Base-by-base conservation (phyloP, 2,797 vertebrate genomes). In the Monodelphis domestica region DNA sequence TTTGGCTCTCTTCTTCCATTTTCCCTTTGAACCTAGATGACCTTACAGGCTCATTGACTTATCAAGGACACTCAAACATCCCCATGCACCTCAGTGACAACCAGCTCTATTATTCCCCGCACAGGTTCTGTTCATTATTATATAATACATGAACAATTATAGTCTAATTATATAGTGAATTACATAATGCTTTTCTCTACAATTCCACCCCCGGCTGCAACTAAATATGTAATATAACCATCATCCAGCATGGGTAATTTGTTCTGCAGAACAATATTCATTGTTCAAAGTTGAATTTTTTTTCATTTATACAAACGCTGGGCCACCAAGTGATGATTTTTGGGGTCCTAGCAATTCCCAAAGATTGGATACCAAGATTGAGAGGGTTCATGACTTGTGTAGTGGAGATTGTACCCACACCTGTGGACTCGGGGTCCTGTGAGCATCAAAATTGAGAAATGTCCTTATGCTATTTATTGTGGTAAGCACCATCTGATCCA, bases 111-210 rank as follows among this genome's bases (percentile, higher is more conserved):
- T 91, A 91, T 94, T 97, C 93, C 53, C 87, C 94, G 88, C 93
- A 91, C 87, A 94, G 95, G 94, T 91, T 96, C 94, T 90, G 63
- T 89, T 95, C 89, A 93, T 94, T 94, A 94, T 97, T 96, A 96
- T 91, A 95, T 95, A 97, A 94, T 96, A 90, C 89, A 94, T 95
- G 95, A 97, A 97, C 95, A 97, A 97, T 97, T 97, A 91, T 92
- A 96, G 94, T 91, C 94, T 97, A 96, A 97, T 97, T 97, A 97
- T 96, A 78, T 97, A 97, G 97, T 93, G 93, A 96, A 97, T 97
- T 97, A 97, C 95, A 87, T 97, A 97, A 97, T 92, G 92, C 92
- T 96, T 95, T 94, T 51, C 93, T 94, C 94, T 97, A 96, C 90
- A 96, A 88, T 95, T 90, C 96, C 93, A 0, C 97, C 97, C 95